Percentiles rank a stretch among this genome's conserved stretches.
These are phyloP conservation scores for Oriolus oriolus DNA, from an alignment of 2,113 vertebrate species.

Conservation along the genomic window DNA sequence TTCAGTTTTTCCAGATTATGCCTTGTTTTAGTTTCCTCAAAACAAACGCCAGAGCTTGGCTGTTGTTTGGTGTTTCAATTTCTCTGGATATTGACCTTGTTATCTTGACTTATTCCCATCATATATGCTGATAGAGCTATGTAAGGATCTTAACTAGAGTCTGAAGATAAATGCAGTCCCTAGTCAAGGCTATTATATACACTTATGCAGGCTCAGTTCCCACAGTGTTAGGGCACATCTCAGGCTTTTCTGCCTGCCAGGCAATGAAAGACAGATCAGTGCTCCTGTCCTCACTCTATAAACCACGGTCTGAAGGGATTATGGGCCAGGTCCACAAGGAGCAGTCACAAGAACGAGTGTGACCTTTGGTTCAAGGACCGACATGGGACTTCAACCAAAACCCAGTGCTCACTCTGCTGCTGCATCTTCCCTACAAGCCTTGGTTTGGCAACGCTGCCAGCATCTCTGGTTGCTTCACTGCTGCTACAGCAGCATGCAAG, in stretches of 20 bases:
- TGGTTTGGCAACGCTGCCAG: not conserved
- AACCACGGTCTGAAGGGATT: not conserved
- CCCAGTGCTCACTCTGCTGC: rapidly evolving
- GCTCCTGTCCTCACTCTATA: not conserved
- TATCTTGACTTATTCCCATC: not conserved
- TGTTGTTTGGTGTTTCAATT: not conserved
- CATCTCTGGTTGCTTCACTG: not conserved
- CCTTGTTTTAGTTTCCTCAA: not conserved
- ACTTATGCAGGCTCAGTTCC: not conserved
- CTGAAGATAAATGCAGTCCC: not conserved
- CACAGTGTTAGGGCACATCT: not conserved
- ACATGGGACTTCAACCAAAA: not conserved
- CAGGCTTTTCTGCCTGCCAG: not conserved
- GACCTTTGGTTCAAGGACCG: not conserved
- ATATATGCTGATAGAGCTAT: not conserved
- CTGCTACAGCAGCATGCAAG: not conserved
- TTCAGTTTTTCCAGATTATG: not conserved
- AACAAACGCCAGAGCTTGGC: not conserved
- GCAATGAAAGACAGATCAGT: not conserved
- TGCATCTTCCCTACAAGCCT: not conserved
- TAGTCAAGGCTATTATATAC: not conserved
- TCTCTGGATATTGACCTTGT: not conserved
- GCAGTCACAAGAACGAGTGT: not conserved
- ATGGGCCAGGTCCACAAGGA: not conserved
- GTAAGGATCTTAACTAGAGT: not conserved